Evolutionary conservation across 2,888 invertebrate genomes (phyloP).

Genomic region (Adela reaumurella): DNA sequence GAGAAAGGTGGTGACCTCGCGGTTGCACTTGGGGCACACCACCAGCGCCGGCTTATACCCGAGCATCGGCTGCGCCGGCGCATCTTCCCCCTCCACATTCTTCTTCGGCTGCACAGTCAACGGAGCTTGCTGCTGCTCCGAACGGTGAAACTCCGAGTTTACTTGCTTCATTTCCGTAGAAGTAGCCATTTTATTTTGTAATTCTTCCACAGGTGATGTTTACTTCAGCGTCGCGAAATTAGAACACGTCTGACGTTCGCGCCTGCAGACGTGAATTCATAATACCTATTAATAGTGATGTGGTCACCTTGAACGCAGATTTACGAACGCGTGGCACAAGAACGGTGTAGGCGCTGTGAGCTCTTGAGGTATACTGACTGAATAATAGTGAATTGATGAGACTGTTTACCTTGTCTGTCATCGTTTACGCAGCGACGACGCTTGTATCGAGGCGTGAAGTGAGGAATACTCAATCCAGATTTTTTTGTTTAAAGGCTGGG

Average conservation of each 20-base stretch:
- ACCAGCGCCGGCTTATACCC: not conserved
- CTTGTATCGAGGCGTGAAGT: too few relatives aligned
- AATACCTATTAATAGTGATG: not conserved
- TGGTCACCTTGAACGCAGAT: not conserved
- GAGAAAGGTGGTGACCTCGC: not conserved
- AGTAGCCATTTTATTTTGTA: not conserved
- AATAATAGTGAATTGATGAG: too few relatives aligned
- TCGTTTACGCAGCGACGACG: too few relatives aligned
- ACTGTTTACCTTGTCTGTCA: too few relatives aligned
- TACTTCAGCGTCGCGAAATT: not conserved
- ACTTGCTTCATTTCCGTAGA: not conserved
- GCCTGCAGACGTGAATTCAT: not conserved
- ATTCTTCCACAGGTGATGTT: not conserved
- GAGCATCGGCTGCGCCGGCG: not conserved
- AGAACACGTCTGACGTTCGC: not conserved
- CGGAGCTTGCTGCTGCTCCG: not conserved
- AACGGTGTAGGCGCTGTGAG: too few relatives aligned
- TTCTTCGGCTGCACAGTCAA: not conserved
- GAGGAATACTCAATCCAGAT: too few relatives aligned
- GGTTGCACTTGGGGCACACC: not conserved
- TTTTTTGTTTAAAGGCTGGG: too few relatives aligned
- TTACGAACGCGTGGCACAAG: too few relatives aligned
- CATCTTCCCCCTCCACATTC: not conserved
- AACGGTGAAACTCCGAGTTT: not conserved
- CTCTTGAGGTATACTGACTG: too few relatives aligned